Conservation (phyloP, 1,140 invertebrate species). For the Procambarus clarkii region DNA sequence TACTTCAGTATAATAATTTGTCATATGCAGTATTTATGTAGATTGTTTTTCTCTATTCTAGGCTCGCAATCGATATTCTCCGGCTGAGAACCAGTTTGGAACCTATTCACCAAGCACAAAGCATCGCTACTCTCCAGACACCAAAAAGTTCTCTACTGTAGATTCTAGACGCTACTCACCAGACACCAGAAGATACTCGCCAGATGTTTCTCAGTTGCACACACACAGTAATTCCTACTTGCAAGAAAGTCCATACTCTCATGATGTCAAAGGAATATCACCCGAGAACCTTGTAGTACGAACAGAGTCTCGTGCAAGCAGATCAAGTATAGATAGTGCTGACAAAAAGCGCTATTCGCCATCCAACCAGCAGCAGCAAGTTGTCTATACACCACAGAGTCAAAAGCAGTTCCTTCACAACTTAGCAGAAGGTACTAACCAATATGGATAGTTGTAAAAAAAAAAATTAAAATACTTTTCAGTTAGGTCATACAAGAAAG, state of each 20-base stretch:
- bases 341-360: slow-evolving; percentile 62
- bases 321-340: slow-evolving; percentile 64
- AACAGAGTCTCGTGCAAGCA: slow-evolving; percentile 62
- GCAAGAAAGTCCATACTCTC: slow-evolving; percentile 34
- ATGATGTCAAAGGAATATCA: slow-evolving; percentile 42
- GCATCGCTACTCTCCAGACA: slow-evolving; percentile 64
- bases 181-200: slow-evolving; percentile 60
- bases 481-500: background rate
- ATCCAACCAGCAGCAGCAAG: slow-evolving; percentile 45
- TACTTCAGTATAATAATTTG: too few relatives aligned
- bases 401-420: slow-evolving; percentile 71
- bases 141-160: slow-evolving; percentile 68
- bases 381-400: slow-evolving; percentile 60
- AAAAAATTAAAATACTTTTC: background rate
- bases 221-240: slow-evolving; percentile 20
- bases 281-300: slow-evolving; percentile 61
- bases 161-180: slow-evolving; percentile 68
- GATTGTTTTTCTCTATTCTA: background rate
- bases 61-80: slow-evolving; percentile 63
- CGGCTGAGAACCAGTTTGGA: slow-evolving; percentile 70
- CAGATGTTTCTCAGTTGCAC: slow-evolving; percentile 29
- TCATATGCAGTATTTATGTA: too few relatives aligned
- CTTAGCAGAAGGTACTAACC: slow-evolving; percentile 64
- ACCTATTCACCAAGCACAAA: slow-evolving; percentile 71
- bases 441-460: background rate